Percentiles rank a stretch among this genome's conserved stretches.
These are phyloP conservation scores for Pasiphila rectangulata DNA, from an alignment of 2,888 invertebrate genomes.

Conservation along the genomic window DNA sequence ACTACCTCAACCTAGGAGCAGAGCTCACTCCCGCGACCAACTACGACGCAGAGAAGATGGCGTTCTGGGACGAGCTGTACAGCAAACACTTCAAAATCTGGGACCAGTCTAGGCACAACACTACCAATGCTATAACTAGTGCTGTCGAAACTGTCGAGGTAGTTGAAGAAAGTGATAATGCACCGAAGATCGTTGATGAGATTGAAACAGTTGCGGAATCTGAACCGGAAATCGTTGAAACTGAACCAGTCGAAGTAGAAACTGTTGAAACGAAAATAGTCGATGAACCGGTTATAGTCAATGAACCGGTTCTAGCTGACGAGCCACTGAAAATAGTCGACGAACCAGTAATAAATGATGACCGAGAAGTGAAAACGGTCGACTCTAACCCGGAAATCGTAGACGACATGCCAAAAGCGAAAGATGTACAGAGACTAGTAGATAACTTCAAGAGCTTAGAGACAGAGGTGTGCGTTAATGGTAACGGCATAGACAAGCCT, in stretches of 20 bases:
- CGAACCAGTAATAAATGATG: neutral
- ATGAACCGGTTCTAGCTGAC: neutral
- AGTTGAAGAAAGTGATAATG: neutral
- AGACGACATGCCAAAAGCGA: constrained; percentile 5
- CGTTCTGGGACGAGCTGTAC: constrained; percentile 67
- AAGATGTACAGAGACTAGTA: constrained; percentile 7
- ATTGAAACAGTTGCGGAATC: no score
- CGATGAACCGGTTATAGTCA: no score
- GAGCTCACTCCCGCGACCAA: constrained; percentile 58
- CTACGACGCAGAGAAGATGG: constrained; percentile 65
- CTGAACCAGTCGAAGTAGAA: neutral
- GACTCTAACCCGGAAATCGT: neutral
- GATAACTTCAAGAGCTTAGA: constrained; percentile 10
- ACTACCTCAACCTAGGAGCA: constrained; percentile 56
- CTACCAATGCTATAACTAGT: neutral
- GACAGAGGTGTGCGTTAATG: constrained; percentile 39
- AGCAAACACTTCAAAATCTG: constrained; percentile 64
- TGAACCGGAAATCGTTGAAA: constrained; percentile 5
- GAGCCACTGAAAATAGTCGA: neutral
- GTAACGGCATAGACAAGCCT: constrained; percentile 41
- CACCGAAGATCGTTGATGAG: constrained; percentile 4
- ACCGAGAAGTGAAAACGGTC: neutral
- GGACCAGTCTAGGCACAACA: constrained; percentile 50
- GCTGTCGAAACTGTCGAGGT: neutral
- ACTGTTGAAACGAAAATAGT: constrained; percentile 6